These are phyloP conservation scores for Oikopleura albicans DNA, from an alignment of 23 tunicate species.

Conservation along the genomic window DNA sequence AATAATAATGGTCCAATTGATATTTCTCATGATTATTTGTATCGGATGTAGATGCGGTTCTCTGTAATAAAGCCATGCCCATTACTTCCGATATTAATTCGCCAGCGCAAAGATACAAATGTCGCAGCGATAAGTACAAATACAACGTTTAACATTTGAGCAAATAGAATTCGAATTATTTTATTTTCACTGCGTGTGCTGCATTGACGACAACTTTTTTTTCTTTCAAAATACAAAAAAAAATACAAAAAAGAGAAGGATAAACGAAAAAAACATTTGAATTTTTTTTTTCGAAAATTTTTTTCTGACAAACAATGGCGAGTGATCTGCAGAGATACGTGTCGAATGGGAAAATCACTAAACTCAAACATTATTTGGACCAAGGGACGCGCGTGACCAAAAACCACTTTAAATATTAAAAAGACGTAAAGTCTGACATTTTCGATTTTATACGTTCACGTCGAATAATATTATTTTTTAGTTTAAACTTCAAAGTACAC, in stretches of 20 bases:
- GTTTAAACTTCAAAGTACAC: neutral
- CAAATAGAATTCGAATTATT: neutral
- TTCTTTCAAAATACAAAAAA: too few species aligned
- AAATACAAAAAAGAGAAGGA: too few species aligned
- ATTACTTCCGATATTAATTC: neutral
- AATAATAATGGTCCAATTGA: too few species aligned
- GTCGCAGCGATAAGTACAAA: neutral
- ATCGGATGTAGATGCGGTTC: neutral
- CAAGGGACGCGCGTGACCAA: too few species aligned
- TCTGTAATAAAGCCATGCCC: too few species aligned
- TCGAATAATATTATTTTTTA: neutral
- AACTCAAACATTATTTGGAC: neutral
- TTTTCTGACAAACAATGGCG: neutral
- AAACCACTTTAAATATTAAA: too few species aligned
- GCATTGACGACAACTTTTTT: too few species aligned
- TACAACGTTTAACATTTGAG: neutral
- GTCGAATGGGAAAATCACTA: neutral
- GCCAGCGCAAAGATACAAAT: neutral
- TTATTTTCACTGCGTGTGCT: too few species aligned
- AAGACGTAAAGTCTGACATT: neutral
- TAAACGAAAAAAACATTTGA: too few species aligned
- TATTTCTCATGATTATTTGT: neutral
- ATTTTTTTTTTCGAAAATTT: too few species aligned
- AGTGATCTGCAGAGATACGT: slow-evolving; percentile 9
- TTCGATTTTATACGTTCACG: neutral